Evolutionary conservation across 2,888 invertebrate species (phyloP), one percentile per base, ranked within the genome.

Genomic region (Eupeodes latifasciatus): DNA sequence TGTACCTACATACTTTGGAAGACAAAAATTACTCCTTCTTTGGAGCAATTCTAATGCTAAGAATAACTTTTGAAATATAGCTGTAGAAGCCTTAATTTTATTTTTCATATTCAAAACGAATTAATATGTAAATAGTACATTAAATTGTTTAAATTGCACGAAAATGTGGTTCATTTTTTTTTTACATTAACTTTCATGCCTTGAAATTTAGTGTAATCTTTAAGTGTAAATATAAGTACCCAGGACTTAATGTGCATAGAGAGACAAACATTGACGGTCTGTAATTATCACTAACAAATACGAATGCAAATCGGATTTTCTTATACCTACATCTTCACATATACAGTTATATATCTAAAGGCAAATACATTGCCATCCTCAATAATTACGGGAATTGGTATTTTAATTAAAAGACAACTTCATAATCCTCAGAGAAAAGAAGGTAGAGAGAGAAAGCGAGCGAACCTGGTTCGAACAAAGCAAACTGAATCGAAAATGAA

Each of bases 361-460:
- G 55, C 81, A 79, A 82, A 81, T 71, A 64, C 55, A 86, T 55
- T 75, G 66, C 64, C 79, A 62, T 72, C 72, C 76, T 61, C 83
- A 80, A 84, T 83, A 84, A 84, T 88, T 83, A 84, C 77, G 72
- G 40, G 80, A 84, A 87, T 84, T 74, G 84, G 83, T 81, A 84
- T 84, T 87, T 88, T 88, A 88, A 88, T 88, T 88, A 88, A 88
- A 87, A 84, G 87, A 77, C 84, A 88, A 84, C 84, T 81, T 74
- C 75, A 36, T 67, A 66, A 72, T 86, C 71, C 78, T 85, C 16
- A 16, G 49, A 36, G 69, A 75, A 19, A 40, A 44, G 47, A 36
- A 40, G 49, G 16, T 36, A 75, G 16, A 40, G 59, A 53, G 36
- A 40, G 49, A n/a, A n/a, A 36, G 69, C 67, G 16, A 40, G 59